Base-by-base conservation (phyloP, 1,140 invertebrate genomes). In the Micrasema minimum region DNA sequence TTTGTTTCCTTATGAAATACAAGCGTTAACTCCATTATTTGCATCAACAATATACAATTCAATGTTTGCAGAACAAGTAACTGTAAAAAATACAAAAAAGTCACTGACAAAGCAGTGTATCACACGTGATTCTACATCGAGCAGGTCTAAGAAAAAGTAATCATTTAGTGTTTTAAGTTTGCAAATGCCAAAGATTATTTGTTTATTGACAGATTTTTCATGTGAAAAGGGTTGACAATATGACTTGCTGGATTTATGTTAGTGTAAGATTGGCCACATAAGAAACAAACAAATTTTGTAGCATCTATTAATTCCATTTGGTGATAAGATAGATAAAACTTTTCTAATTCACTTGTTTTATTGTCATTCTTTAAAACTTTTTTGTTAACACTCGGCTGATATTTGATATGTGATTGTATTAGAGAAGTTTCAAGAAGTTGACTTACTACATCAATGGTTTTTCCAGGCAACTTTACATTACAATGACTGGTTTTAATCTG, bases 201-300 rank as follows among this genome's bases (percentile, higher is more conserved):
- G n/a, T n/a, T 31, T 7, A 31, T 31, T 7, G 26, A 31, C 7
- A 4, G 26, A 4, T 7, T 31, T 31, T 59, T n/a, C 9, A 59
- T 22, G 55, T 59, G 55, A 59, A 16, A 41, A 2, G 55, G 55
- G 10, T 59, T 59, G n/a, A 41, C 22, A 18, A 59, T 59, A 20
- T 59, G 55, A 16, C 14, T 16, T 11, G 55, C 35, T 5, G 55
- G 55, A 41, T 59, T 43, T 12, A 20, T 16, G 7, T 12, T 31
- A 31, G 3, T 31, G 18, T 14, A 59, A 59, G 37, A 11, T 16
- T 12, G 14, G 12, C 16, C 16, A 22, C 55, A 59, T 2, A n/a
- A 6, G 9, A 41, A 59, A 59, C 55, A 59, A 2, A 59, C 16
- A 23, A 20, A 59, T 41, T 22, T 59, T 12, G 20, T 59, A 6